Evolutionary conservation across 2,797 vertebrate species (phyloP).

Genomic region (Alosa sapidissima): DNA sequence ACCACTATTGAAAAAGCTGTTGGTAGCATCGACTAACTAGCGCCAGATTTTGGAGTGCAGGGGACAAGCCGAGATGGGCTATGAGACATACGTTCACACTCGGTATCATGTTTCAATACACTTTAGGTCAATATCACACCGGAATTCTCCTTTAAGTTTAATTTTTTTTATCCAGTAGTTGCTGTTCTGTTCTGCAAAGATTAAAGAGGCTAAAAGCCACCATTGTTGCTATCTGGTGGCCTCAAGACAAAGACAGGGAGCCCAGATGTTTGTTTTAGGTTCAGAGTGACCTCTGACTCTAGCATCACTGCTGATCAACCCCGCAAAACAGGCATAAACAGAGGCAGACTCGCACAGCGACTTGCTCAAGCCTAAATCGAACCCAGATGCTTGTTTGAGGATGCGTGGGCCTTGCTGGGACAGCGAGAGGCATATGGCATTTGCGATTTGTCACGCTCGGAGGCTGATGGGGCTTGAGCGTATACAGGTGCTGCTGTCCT

Average conservation of each 20-base stretch:
- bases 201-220: neutral
- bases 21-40: no score
- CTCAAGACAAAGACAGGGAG: neutral
- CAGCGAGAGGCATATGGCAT: neutral
- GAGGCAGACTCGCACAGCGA: neutral
- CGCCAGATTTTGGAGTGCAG: no score
- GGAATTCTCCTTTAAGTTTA: neutral
- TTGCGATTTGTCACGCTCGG: neutral
- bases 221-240: neutral
- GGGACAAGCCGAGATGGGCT: no score
- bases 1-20: no score
- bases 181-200: neutral
- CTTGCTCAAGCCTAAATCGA: neutral
- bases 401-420: neutral
- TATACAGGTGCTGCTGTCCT: neutral
- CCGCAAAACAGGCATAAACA: slow-evolving; percentile 14
- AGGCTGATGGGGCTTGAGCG: neutral
- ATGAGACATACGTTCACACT: no score
- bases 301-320: neutral
- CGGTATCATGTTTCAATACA: no score
- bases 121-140: no score
- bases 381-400: neutral
- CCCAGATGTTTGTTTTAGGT: neutral
- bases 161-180: neutral
- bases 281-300: neutral